Evolutionary conservation across 2,113 vertebrate genomes (phyloP).

Genomic region (Leptocoma aspasia): DNA sequence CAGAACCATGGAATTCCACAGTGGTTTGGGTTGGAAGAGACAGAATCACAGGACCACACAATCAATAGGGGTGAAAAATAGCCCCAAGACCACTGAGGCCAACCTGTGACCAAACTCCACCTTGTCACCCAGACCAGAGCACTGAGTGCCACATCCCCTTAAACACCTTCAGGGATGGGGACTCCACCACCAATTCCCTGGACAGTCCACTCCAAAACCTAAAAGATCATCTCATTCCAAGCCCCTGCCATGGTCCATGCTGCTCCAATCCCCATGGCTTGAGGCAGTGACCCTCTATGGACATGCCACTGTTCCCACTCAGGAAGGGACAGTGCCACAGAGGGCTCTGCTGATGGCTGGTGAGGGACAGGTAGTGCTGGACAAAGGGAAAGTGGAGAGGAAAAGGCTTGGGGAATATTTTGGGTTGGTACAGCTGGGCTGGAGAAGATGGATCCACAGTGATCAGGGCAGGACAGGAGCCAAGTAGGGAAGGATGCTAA

Average conservation of each 20-base stretch:
- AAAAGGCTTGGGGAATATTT: neutral
- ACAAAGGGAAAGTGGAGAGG: no score
- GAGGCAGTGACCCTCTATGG: neutral
- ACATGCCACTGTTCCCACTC: fast-evolving
- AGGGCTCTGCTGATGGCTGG: neutral
- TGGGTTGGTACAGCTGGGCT: neutral
- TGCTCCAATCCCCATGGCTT: neutral
- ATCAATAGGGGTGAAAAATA: neutral
- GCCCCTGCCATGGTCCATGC: neutral
- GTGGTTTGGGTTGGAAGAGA: neutral
- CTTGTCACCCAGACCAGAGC: neutral
- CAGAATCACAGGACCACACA: no score
- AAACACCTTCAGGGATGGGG: neutral
- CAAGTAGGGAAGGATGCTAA: neutral
- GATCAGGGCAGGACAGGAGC: neutral
- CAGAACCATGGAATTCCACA: neutral
- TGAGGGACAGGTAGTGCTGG: no score
- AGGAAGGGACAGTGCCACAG: neutral
- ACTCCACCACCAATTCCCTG: neutral
- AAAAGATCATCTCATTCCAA: neutral
- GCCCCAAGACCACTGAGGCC: neutral
- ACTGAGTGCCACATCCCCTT: neutral
- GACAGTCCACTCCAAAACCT: neutral
- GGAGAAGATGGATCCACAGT: neutral
- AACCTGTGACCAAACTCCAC: neutral